phyloP scores from a whole-genome alignment of 2,797 vertebrate genomes.

The Halcyon badia region DNA sequence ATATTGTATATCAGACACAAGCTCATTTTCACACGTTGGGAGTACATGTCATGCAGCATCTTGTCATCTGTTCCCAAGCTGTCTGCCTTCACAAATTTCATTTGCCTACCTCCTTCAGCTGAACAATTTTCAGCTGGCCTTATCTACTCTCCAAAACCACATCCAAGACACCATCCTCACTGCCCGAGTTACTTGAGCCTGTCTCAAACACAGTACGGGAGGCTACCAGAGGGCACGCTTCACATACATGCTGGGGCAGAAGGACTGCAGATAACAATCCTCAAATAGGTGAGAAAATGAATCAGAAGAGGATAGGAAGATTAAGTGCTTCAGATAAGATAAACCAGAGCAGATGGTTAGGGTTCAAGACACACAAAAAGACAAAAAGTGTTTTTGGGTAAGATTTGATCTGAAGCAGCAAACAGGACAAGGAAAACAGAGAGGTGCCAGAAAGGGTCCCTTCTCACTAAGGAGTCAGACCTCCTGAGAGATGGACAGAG shows the following conservation, averaged over 20 bases:
- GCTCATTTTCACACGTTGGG: not conserved
- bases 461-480: not conserved
- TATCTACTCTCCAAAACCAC: not conserved
- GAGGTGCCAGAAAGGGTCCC: not conserved
- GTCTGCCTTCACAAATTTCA: not conserved
- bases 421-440: not conserved
- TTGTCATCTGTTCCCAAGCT: not conserved
- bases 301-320: not conserved
- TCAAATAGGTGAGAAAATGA: not conserved
- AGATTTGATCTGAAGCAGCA: not conserved
- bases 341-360: not conserved
- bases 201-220: not conserved
- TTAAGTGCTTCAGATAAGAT: not conserved
- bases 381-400: not conserved
- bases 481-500: not conserved
- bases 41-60: not conserved
- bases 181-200: not conserved
- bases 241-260: not conserved
- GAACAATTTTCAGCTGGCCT: not conserved
- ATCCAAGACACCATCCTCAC: not conserved
- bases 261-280: not conserved
- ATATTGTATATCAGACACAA: accelerated
- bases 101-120: not conserved
- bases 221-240: accelerated
- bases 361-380: not conserved